A percentile compares a stretch with the other conserved stretches of the same genome.
Conservation (phyloP, 2,797 vertebrate species). For the Anableps anableps region DNA sequence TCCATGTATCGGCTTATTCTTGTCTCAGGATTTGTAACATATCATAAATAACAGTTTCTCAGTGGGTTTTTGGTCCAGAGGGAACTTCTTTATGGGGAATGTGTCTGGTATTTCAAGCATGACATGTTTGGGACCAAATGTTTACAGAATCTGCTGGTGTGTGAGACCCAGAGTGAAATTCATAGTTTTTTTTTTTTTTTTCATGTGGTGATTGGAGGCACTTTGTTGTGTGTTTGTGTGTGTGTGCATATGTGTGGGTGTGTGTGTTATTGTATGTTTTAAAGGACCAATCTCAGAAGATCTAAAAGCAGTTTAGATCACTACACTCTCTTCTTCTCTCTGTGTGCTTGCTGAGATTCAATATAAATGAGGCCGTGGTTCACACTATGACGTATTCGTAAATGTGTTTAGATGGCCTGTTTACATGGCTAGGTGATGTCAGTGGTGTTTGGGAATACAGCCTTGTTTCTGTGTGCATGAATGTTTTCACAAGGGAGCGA, state of each 20-base stretch:
- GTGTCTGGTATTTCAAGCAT: slow-evolving; percentile 30
- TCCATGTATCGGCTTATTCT: background rate
- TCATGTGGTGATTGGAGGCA: slow-evolving; percentile 23
- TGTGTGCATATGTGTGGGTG: background rate
- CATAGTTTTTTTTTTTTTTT: slow-evolving; percentile 9
- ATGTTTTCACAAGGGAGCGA: background rate
- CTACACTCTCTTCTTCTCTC: slow-evolving; percentile 12
- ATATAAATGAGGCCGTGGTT: slow-evolving; percentile 56
- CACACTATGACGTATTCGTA: slow-evolving; percentile 22
- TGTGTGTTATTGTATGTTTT: slow-evolving; percentile 20
- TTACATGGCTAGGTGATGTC: background rate
- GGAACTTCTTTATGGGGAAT: background rate
- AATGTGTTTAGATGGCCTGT: slow-evolving; percentile 2
- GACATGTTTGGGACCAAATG: slow-evolving; percentile 12
- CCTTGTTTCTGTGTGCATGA: background rate
- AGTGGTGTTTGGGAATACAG: background rate
- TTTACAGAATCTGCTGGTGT: slow-evolving; percentile 6
- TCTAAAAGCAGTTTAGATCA: slow-evolving; percentile 41
- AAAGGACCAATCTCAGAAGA: slow-evolving; percentile 53
- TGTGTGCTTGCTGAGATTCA: slow-evolving; percentile 25
- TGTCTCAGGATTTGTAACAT: background rate
- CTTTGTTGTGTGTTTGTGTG: background rate
- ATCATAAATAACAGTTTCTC: background rate
- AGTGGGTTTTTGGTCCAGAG: background rate
- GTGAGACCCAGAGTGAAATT: slow-evolving; percentile 6